Conservation (phyloP, 2,888 invertebrate genomes). For the Choreutis nemorana region DNA sequence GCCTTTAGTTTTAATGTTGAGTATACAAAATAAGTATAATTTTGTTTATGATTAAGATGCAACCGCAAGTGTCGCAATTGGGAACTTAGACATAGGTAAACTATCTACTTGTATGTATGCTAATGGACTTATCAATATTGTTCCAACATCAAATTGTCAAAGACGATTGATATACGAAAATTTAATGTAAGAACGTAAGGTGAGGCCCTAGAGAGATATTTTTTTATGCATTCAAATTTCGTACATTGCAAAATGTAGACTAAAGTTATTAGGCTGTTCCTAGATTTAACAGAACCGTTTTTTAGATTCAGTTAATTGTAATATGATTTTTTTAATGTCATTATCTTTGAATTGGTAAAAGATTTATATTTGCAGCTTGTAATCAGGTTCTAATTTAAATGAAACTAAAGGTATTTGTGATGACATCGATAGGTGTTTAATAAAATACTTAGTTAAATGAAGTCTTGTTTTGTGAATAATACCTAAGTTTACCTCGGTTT, state of each 20-base stretch:
- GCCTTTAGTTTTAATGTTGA: no score
- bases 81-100: constrained; percentile 28
- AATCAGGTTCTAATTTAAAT: constrained; percentile 47
- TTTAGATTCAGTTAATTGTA: constrained; percentile 12
- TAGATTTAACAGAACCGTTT: constrained; percentile 16
- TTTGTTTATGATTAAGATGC: no score
- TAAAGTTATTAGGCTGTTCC: constrained; percentile 29
- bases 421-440: constrained; percentile 51
- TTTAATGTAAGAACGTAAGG: constrained; percentile 61
- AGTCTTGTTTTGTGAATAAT: constrained; percentile 32
- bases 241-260: constrained; percentile 39
- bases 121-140: constrained; percentile 37
- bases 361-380: constrained; percentile 59
- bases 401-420: constrained; percentile 48
- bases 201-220: constrained; percentile 64
- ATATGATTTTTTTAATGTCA: constrained; percentile 35
- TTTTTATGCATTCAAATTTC: constrained; percentile 63
- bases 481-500: no score
- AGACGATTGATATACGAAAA: constrained; percentile 60
- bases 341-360: no score
- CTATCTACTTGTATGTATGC: constrained; percentile 33
- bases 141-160: constrained; percentile 54
- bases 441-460: constrained; percentile 49
- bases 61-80: constrained; percentile 37
- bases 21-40: no score